phyloP scores from a whole-genome alignment of 2,888 invertebrate species.

The Cantharis flavilabris region DNA sequence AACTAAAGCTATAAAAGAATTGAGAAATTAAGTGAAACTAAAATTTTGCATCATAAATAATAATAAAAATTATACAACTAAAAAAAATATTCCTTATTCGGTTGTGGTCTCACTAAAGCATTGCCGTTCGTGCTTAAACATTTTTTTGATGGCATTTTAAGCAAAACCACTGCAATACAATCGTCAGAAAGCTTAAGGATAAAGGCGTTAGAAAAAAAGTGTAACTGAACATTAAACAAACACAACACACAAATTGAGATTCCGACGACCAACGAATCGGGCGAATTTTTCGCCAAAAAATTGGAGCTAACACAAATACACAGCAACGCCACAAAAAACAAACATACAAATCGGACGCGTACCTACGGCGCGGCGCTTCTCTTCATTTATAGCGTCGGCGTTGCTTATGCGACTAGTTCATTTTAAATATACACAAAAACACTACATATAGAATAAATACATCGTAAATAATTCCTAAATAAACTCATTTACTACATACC shows the following conservation, averaged over 20 bases:
- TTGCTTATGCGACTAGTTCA: slow-evolving; percentile 40
- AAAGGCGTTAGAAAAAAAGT: slow-evolving; percentile 46
- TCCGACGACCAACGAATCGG: slow-evolving; percentile 20
- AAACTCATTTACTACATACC: slow-evolving; percentile 35
- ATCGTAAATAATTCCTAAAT: slow-evolving; percentile 38
- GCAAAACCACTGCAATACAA: slow-evolving; percentile 51
- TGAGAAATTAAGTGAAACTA: slow-evolving; percentile 14
- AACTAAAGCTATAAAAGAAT: slow-evolving; percentile 36
- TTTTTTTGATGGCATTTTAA: slow-evolving; percentile 46
- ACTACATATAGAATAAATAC: slow-evolving; percentile 50
- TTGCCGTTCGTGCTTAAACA: slow-evolving; percentile 45
- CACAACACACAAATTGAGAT: slow-evolving; percentile 45
- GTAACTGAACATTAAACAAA: slow-evolving; percentile 53
- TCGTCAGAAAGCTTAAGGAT: slow-evolving; percentile 44
- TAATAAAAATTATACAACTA: slow-evolving; percentile 33
- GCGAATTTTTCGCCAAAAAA: slow-evolving; percentile 8
- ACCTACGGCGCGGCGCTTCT: slow-evolving; percentile 19
- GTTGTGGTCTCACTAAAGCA: slow-evolving; percentile 52
- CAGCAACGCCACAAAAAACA: slow-evolving; percentile 43
- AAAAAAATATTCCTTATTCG: slow-evolving; percentile 26
- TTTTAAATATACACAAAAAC: slow-evolving; percentile 51
- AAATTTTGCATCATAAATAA: slow-evolving; percentile 20
- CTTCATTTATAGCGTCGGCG: slow-evolving; percentile 36
- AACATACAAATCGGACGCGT: slow-evolving; percentile 34
- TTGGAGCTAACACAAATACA: slow-evolving; percentile 36